Base-by-base conservation (phyloP, 2,888 invertebrate species). In the Aphrophora alni region DNA sequence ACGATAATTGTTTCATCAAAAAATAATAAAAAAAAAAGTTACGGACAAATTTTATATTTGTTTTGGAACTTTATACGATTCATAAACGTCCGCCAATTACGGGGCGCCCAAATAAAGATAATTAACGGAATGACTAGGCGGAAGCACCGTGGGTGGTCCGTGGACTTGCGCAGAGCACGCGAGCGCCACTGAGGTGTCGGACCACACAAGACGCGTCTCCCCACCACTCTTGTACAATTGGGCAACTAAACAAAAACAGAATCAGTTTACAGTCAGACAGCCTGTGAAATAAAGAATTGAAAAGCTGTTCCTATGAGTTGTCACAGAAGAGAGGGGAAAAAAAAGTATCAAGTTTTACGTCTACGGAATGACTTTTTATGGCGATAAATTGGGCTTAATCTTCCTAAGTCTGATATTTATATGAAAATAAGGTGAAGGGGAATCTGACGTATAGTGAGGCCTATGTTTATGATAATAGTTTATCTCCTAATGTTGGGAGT, bases 1-100 rank as follows among this genome's bases (percentile, higher is more conserved):
- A 59, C 59, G 59, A 59, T 59, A 59, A 59, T 59, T 59, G 59
- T 59, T 59, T 21, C 59, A 59, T 59, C n/a, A 44, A 44, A 59
- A 59, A 59, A n/a, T n/a, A n/a, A n/a, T n/a, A 59, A 33, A 33
- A 33, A 33, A 33, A 33, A 33, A 33, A 3, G 33, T 33, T 33
- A 33, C 3, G 21, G 59, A 59, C 59, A 21, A 21, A 59, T 21
- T 59, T 21, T 59, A 21, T 59, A 21, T 59, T 59, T 59, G 21
- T 59, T 59, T 21, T 44, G 44, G 10, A 14, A 14, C 14, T 44
- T n/a, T 59, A 59, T 59, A 59, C 59, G 21, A 21, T 59, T 21
- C 59, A 59, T 59, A 59, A 59, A 59, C 14, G 59, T 59, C 59
- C 59, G 59, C 21, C 59, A 59, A 59, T 59, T 59, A 59, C 10